Evolutionary conservation across 2,113 vertebrate species (phyloP), one percentile per base, ranked within the genome.

Genomic region (Cettia cetti): DNA sequence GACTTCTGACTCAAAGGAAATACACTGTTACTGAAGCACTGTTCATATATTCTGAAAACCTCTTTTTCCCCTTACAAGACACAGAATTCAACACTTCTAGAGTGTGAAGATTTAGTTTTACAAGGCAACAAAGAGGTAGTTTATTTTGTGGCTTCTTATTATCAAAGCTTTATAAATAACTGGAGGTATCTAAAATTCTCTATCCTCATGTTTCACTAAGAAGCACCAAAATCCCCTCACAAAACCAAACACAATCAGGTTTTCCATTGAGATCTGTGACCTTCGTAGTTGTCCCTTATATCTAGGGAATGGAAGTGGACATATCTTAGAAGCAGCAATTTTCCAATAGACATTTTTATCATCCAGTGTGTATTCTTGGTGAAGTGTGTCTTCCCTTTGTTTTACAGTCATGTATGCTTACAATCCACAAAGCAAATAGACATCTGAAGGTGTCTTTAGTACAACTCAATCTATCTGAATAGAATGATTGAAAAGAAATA

Each of bases 161-260:
- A 72, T 83, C 50, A 80, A 53, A 89, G 17, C 22, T 53, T 91
- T 75, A 31, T 61, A 89, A 84, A 63, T 78, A 66, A 26, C 42
- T 66, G 35, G 26, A 63, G 13, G 3, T 54, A 17, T 35, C 49
- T 89, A 69, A 94, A 91, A 82, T 60, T 68, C 35, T 74, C 20
- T 39, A 49, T 45, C 35, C 12, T 77, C 15, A 42, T 15, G 13
- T 80, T 89, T 68, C 44, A 68, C 30, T 16, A 60, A 56, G 53
- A n/a, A 52, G 10, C 4, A 15, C 2, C 3, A 18, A 54, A 15
- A 56, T 8, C 6, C 1, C 10, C 9, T 35, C 42, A 1, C 3
- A 56, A 89, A 81, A 22, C 13, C 10, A 74, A 74, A 64, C 15
- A 65, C 28, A 22, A 0, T 24, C 10, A 54, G 4, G 6, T 66